Evolutionary conservation across 2,113 vertebrate genomes (phyloP), one percentile per base, ranked within the genome.

Genomic region (Spea multiplicata): DNA sequence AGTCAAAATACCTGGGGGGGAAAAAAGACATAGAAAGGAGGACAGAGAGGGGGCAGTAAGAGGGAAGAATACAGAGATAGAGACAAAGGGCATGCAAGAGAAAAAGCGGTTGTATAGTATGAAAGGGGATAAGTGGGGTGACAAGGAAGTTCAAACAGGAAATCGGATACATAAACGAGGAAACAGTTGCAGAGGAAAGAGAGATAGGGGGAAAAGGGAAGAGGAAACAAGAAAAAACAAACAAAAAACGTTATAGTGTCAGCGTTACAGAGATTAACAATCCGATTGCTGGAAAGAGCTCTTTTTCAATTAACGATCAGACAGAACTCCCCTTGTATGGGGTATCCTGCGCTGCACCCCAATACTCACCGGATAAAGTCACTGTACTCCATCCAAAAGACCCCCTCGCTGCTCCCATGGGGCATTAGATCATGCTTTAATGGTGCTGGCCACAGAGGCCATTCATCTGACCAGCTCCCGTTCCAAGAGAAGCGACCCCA

Each of bases 401-500:
- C 97, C 0, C 97, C 97, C 81, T 99, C 97, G 0, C 96, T 97
- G 92, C 96, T 98, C 83, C 96, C 96, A 0, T 97, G 95, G 0
- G 97, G 96, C 96, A 98, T 96, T 73, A 99, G 92, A 83, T 99
- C 97, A 0, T 93, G 92, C 0, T 95, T 93, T 75, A 99, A 84
- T 64, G 94, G 88, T 13, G 91, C 89, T 0, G 97, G 95, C 97
- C 97, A 99, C 78, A 96, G 95, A 0, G 94, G 85, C 96, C 96
- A 99, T 72, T 97, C 96, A 0, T 98, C 97, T 0, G 97, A 99
- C 97, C 97, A 99, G 88, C 90, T 96, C 80, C 97, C 97, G 0
- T 98, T 98, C 97, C 97, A 99, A 55, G 97, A 99, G 90, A 99
- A 99, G 67, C 97, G 95, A 13, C 97, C 97, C 97, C 97, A 99